Evolutionary conservation across 2,113 vertebrate genomes (phyloP), one percentile per base, ranked within the genome.

Genomic region (Tiliqua scincoides): DNA sequence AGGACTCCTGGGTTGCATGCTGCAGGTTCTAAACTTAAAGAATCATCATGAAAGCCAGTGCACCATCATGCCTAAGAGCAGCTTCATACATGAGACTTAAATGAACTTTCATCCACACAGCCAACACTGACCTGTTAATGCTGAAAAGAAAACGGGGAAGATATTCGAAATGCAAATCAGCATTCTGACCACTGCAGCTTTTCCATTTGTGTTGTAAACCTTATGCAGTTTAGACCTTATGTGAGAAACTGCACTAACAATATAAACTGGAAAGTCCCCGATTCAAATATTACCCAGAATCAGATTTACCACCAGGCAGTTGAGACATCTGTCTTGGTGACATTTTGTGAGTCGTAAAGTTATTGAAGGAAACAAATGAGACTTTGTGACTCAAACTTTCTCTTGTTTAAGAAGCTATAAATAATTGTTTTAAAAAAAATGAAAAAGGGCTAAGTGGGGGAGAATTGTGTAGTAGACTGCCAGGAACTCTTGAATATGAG

Each of bases 11-110:
- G 63, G 83, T 88, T 84, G 89, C 12, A 85, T 52, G 32, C 85
- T 27, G 63, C 68, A 79, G 57, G 81, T 82, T 86, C 91, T 86
- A 92, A 94, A 79, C 79, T 89, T 92, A 88, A 88, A 80, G 85
- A 91, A 86, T 93, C 92, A 89, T 86, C 54, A 57, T 57, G 54
- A 57, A 17, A 57, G 12, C 32, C 32, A 40, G 6, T 71, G 35
- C 21, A 9, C 17, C 5, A 21, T 6, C 12, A 5, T 17, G 12
- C 15, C 67, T 35, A 78, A 78, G 32, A 35, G 20, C 23, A 2
- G 59, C 61, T 57, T 37, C n/a, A 62, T 79, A 37, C 3, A 62
- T 78, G n/a, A 62, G 20, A 27, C 15, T 78, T 21, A 35, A 32
- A 59, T 6, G 17, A 18, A n/a, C 9, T 11, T 23, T 59, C 12